Conservation (phyloP, 2,888 invertebrate species). For the Eucera pruinosa region DNA sequence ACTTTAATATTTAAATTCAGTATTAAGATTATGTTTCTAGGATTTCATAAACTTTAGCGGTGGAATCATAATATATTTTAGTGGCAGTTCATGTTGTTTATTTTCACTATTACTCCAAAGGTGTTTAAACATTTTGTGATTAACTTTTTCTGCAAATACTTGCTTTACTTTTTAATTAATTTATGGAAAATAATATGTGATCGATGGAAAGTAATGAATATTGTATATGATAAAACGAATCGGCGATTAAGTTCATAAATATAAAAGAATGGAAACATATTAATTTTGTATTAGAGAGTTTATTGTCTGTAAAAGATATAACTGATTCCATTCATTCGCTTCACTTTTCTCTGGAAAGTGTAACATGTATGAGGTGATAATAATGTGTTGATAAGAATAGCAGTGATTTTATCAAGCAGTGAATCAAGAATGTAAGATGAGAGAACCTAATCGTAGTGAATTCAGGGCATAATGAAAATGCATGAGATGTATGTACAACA, state of each 20-base stretch:
- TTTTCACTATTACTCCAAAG: no score
- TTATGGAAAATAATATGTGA: background rate
- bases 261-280: background rate
- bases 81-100: no score
- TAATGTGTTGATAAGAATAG: conserved; percentile 33
- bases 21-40: no score
- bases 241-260: background rate
- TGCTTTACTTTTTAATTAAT: background rate
- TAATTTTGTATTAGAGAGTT: background rate
- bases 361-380: conserved; percentile 37
- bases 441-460: conserved; percentile 20
- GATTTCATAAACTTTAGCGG: no score
- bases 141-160: background rate
- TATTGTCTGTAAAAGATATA: background rate
- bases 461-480: conserved; percentile 38
- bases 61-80: no score
- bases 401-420: conserved; percentile 41
- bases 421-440: conserved; percentile 25
- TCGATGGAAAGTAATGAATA: background rate
- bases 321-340: conserved; percentile 6
- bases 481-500: background rate
- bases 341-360: conserved; percentile 19
- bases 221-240: background rate
- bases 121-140: no score
- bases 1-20: no score